These are phyloP conservation scores for Albula glossodonta DNA, from an alignment of 2,113 vertebrate genomes.

Conservation along the genomic window DNA sequence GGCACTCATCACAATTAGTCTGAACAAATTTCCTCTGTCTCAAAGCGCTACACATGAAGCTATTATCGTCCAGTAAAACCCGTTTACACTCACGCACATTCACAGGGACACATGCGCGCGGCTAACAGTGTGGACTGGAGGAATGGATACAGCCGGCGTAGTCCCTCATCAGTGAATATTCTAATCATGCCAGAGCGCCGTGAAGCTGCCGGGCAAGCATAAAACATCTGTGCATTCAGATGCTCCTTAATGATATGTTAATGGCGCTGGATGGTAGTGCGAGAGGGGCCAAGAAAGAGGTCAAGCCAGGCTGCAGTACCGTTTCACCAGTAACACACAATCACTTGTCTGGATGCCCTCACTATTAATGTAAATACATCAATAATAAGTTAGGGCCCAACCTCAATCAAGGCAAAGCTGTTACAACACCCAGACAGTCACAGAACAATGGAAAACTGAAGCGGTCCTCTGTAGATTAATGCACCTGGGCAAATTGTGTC, in stretches of 20 bases:
- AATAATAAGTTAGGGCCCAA: conserved; percentile 47
- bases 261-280: conserved; percentile 60
- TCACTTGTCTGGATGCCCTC: conserved; percentile 22
- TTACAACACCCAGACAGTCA: neutral
- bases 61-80: neutral
- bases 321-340: neutral
- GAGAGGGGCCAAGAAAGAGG: conserved; percentile 60
- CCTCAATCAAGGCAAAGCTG: conserved; percentile 35
- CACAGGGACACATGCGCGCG: neutral
- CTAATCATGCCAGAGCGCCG: conserved; percentile 53
- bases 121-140: neutral
- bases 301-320: conserved; percentile 36
- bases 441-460: neutral
- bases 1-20: no score
- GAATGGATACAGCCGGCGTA: conserved; percentile 29
- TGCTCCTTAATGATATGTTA: conserved; percentile 75
- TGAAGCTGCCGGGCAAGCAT: conserved; percentile 60
- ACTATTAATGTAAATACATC: conserved; percentile 7
- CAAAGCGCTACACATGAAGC: neutral
- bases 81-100: neutral
- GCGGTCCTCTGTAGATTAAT: neutral
- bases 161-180: conserved; percentile 40
- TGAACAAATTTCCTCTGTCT: neutral
- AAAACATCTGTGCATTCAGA: conserved; percentile 74
- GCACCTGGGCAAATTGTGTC: neutral